Base-by-base conservation (phyloP, 2,888 invertebrate species). In the Hirudinaria manillensis region DNA sequence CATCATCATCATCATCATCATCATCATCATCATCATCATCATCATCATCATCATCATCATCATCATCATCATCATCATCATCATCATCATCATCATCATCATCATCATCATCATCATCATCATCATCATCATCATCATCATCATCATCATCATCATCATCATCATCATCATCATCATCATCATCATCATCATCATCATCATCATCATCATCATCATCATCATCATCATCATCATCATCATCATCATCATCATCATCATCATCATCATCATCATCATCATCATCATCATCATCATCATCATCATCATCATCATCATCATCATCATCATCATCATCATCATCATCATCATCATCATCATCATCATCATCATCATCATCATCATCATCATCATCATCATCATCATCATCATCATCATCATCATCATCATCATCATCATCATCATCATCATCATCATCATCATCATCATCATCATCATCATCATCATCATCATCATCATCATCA, bases 361-460 rank as follows among this genome's bases (percentile, higher is more conserved):
- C 72, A 72, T 72, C 72, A 72, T 72, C 72, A 72, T 72, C 72
- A 72, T 72, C 72, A 72, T 72, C 72, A 72, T 72, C 72, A 70
- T 70, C 71, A 70, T 70, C 71, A 70, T 70, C 71, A 70, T 70
- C 71, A 70, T 70, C 71, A 70, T 70, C 71, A 70, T 70, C 71
- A 70, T 70, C 71, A 70, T 70, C 71, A 70, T 70, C 71, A 70
- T 70, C 71, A 70, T 70, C 71, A 70, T 70, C 71, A 70, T 70
- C 71, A 70, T 70, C 71, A 21, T 68, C 32, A 68, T 68, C 68
- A 34, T 68, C 68, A 68, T 68, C 68, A 34, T 68, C 68, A 68
- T 68, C 68, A 34, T 29, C 68, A 68, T 29, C 68, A 10, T 68
- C 34, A 68, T 68, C 68, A 21, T 27, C 68, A 68, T 68, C 68